phyloP scores from a whole-genome alignment of 2,797 vertebrate genomes.

The Cercopithecus petaurista region DNA sequence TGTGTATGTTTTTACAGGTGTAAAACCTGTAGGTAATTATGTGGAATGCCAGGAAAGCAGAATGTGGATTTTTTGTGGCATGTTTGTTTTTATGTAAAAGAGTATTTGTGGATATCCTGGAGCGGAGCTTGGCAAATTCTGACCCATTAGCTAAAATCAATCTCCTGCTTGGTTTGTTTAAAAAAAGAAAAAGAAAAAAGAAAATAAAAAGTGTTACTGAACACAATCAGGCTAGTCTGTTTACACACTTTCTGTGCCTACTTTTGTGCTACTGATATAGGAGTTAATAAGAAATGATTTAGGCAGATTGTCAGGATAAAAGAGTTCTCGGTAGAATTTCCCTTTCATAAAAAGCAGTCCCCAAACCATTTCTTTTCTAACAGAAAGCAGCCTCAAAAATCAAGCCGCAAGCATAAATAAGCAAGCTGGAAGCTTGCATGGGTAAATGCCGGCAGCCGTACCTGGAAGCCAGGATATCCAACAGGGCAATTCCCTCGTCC shows the following conservation, averaged over 20 bases:
- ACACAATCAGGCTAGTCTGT: neutral
- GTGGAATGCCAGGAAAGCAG: neutral
- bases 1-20: neutral
- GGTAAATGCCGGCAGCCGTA: neutral
- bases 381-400: neutral
- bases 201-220: neutral
- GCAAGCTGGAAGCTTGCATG: neutral
- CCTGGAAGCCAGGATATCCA: neutral
- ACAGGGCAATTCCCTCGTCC: neutral
- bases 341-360: neutral
- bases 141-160: neutral
- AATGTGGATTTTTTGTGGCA: neutral
- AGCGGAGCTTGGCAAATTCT: neutral
- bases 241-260: neutral
- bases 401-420: neutral
- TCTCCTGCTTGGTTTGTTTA: neutral
- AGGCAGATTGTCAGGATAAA: too few relatives aligned
- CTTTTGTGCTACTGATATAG: neutral
- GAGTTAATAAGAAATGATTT: neutral
- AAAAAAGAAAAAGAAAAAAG: neutral
- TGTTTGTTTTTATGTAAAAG: slow-evolving; percentile 23
- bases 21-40: neutral
- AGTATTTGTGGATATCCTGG: neutral
- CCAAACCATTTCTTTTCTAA: neutral
- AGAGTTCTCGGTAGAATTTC: neutral